These are phyloP conservation scores for Apamea crenata DNA, from an alignment of 2,888 invertebrate species.

Conservation along the genomic window DNA sequence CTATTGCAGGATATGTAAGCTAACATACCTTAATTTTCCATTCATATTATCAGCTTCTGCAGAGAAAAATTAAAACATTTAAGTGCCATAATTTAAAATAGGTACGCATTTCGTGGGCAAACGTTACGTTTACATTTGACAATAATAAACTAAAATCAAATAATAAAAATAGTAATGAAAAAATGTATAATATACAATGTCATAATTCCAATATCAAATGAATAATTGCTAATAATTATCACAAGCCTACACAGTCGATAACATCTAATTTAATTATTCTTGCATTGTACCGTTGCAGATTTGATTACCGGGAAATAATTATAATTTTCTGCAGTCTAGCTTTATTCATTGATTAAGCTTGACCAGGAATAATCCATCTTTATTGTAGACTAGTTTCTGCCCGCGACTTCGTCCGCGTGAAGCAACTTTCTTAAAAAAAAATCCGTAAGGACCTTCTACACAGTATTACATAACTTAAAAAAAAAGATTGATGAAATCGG, in stretches of 20 bases:
- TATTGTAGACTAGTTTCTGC: background rate
- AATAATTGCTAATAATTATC: conserved; percentile 6
- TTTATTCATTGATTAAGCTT: background rate
- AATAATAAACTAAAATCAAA: background rate
- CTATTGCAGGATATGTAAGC: background rate
- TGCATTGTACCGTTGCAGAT: conserved; percentile 1
- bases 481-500: too few species aligned
- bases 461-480: too few species aligned
- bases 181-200: background rate
- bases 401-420: too few species aligned
- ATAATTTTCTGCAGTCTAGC: background rate
- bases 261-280: background rate
- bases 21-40: background rate
- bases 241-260: background rate
- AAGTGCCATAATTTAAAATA: background rate
- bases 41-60: background rate
- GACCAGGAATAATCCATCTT: background rate
- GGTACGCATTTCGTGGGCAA: background rate
- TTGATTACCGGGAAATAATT: conserved; percentile 2
- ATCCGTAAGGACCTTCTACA: too few species aligned
- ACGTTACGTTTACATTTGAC: background rate
- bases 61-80: background rate
- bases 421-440: too few species aligned
- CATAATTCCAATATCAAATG: background rate
- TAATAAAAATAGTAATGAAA: background rate